Evolutionary conservation across 2,888 invertebrate species (phyloP).

Genomic region (Parasteatoda lunata): DNA sequence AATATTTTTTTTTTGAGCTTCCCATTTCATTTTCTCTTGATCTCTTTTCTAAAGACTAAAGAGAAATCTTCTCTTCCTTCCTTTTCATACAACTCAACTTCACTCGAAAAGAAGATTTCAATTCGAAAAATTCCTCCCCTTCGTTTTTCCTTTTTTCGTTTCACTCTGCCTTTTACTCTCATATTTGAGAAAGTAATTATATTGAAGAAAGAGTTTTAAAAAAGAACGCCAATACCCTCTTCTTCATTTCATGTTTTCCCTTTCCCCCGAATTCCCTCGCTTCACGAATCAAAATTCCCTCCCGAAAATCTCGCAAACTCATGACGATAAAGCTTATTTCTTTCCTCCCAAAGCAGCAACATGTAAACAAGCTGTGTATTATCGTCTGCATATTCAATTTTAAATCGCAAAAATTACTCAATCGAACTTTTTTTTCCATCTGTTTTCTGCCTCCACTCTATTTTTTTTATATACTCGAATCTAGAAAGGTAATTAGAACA

Average conservation of each 20-base stretch:
- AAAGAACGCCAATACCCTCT: slow-evolving; percentile 25
- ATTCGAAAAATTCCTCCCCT: slow-evolving; percentile 7
- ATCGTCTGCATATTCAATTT: no score
- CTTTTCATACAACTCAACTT: slow-evolving; percentile 43
- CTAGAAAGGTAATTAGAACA: no score
- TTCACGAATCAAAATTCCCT: neutral
- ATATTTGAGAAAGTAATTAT: slow-evolving; percentile 57
- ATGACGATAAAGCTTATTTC: neutral
- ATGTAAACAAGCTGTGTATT: neutral
- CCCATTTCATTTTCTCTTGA: slow-evolving; percentile 13
- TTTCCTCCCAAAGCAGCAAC: neutral
- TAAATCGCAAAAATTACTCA: no score
- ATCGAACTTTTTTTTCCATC: no score
- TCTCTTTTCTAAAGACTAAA: slow-evolving; percentile 53
- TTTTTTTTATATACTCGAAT: no score
- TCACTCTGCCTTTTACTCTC: slow-evolving; percentile 14
- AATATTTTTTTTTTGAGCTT: slow-evolving; percentile 4
- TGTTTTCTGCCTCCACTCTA: no score
- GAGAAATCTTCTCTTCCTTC: slow-evolving; percentile 35
- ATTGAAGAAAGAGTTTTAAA: slow-evolving; percentile 38
- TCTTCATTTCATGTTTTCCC: slow-evolving; percentile 4
- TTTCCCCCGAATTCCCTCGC: neutral
- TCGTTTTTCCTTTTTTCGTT: slow-evolving; percentile 14
- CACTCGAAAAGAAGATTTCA: slow-evolving; percentile 42
- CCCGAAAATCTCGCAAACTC: neutral